Conservation (phyloP, 1,140 invertebrate genomes). For the Tetraneura akinire region DNA sequence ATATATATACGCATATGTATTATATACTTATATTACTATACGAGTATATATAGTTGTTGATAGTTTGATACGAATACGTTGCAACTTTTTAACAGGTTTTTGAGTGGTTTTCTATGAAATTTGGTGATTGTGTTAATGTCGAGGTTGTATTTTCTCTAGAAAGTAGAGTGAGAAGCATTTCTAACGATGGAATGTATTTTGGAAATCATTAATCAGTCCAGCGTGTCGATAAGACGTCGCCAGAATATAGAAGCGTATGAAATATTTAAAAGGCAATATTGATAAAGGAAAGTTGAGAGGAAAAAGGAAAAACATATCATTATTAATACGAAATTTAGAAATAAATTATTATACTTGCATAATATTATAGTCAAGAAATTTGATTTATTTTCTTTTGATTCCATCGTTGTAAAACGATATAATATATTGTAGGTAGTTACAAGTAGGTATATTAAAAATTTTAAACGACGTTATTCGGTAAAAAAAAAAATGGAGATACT, state of each 20-base stretch:
- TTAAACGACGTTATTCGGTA: no score
- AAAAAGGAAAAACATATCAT: conserved; percentile 6
- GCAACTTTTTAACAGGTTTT: conserved; percentile 37
- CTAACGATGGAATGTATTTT: conserved; percentile 8
- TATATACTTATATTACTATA: no score
- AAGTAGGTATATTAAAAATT: no score
- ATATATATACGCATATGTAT: no score
- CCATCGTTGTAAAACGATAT: no score
- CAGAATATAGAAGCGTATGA: not conserved
- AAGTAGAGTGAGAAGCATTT: not conserved
- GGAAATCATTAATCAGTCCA: conserved; percentile 9
- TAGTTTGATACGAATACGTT: not conserved
- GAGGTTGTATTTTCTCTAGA: conserved; percentile 3
- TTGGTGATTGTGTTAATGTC: not conserved
- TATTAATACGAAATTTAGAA: conserved; percentile 22
- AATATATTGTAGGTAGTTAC: no score
- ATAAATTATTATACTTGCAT: not conserved
- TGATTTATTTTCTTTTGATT: no score
- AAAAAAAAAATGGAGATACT: no score
- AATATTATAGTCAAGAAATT: not conserved
- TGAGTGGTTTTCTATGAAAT: conserved; percentile 26
- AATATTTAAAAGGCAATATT: conserved; percentile 11
- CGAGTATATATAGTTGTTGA: no score
- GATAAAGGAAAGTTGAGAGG: not conserved
- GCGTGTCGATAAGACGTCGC: conserved; percentile 26